Percentiles rank a stretch among this genome's conserved stretches.
Evolutionary conservation across 2,888 invertebrate genomes (phyloP).

Genomic region (Coecobrya sp.): DNA sequence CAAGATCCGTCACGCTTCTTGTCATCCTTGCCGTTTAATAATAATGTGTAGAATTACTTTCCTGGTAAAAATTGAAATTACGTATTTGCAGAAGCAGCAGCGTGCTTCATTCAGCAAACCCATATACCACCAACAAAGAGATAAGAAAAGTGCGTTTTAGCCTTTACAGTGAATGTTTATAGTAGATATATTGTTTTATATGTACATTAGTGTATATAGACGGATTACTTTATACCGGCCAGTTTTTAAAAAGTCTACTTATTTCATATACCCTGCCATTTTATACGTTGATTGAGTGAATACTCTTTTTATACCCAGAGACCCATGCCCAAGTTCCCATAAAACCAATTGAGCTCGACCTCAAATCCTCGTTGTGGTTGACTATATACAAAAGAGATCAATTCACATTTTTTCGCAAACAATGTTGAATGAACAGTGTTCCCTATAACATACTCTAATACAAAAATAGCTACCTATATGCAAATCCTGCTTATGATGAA

Average conservation of each 20-base stretch:
- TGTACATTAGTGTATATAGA: background rate
- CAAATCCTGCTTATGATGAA: background rate
- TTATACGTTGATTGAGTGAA: background rate
- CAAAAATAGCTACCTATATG: too few species aligned
- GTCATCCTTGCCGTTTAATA: constrained; percentile 34
- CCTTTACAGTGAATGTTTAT: background rate
- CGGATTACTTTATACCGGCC: constrained; percentile 24
- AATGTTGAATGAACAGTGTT: constrained; percentile 8
- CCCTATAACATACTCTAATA: background rate
- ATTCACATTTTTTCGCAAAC: constrained; percentile 55
- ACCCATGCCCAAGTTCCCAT: constrained; percentile 72
- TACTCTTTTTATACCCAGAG: constrained; percentile 3
- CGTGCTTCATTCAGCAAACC: constrained; percentile 8
- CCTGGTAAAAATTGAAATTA: constrained; percentile 33
- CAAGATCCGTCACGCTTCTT: constrained; percentile 62
- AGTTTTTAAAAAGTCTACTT: constrained; percentile 35
- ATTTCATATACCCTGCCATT: constrained; percentile 2
- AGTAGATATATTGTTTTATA: background rate
- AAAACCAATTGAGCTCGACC: constrained; percentile 79
- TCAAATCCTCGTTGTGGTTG: constrained; percentile 79
- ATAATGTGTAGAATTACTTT: constrained; percentile 45
- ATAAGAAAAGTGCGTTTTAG: background rate
- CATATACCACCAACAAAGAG: constrained; percentile 38
- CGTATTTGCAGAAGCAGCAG: background rate
- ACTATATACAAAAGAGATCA: constrained; percentile 79